Percentiles rank a stretch among this genome's conserved stretches.
phyloP scores from a whole-genome alignment of 2,888 invertebrate species.

The Eretmocerus hayati region DNA sequence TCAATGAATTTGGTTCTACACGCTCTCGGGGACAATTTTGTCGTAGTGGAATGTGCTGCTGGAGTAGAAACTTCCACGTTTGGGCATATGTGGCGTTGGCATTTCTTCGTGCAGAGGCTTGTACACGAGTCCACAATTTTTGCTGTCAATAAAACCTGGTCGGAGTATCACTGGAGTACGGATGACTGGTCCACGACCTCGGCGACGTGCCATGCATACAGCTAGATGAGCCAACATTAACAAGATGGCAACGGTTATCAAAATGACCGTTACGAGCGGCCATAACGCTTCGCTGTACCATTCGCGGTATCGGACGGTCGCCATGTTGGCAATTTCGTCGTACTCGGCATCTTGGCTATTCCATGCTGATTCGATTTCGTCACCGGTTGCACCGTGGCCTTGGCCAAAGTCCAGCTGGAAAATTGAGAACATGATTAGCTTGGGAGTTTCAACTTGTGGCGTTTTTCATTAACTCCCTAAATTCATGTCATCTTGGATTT shows the following conservation, averaged over 20 bases:
- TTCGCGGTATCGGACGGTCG: slow-evolving; percentile 25
- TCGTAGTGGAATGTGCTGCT: slow-evolving; percentile 59
- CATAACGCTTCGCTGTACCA: slow-evolving; percentile 35
- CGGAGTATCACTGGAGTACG: slow-evolving; percentile 44
- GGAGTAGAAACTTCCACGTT: slow-evolving; percentile 50
- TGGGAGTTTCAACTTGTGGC: no score
- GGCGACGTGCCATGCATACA: slow-evolving; percentile 34
- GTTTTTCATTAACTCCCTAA: no score
- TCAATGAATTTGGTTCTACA: no score
- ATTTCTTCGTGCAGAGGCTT: slow-evolving; percentile 73
- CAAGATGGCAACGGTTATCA: slow-evolving; percentile 31
- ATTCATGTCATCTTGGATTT: no score
- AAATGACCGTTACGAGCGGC: slow-evolving; percentile 32
- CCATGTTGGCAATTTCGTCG: slow-evolving; percentile 26
- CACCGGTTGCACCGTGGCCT: slow-evolving; percentile 22
- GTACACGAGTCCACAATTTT: slow-evolving; percentile 69
- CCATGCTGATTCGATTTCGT: slow-evolving; percentile 32
- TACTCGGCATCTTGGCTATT: slow-evolving; percentile 33
- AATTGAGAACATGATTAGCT: no score
- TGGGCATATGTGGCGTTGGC: slow-evolving; percentile 61
- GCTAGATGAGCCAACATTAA: slow-evolving; percentile 32
- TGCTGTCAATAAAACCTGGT: slow-evolving; percentile 49
- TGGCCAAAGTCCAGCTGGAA: slow-evolving; percentile 30
- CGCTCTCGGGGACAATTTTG: slow-evolving; percentile 58
- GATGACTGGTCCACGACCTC: slow-evolving; percentile 39